These are phyloP conservation scores for Nowickia ferox DNA, from an alignment of 2,888 invertebrate species.

Conservation along the genomic window DNA sequence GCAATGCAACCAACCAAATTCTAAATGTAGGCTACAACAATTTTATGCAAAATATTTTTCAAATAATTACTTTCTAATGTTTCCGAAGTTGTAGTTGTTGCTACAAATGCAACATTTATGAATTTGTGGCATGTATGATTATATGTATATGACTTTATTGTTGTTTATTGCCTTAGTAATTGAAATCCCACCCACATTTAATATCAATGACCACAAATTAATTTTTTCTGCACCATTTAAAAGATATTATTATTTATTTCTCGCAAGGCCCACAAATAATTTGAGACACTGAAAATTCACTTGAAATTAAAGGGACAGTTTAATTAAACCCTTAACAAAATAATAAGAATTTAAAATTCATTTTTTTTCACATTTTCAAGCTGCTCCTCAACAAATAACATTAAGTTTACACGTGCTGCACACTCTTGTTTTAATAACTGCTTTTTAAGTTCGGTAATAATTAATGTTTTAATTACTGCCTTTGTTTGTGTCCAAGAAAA, in stretches of 20 bases:
- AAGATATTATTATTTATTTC: slow-evolving; percentile 11
- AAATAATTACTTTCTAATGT: slow-evolving; percentile 38
- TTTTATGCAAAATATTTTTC: slow-evolving; percentile 53
- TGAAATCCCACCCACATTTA: neutral
- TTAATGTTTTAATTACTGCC: slow-evolving; percentile 52
- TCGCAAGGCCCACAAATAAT: neutral
- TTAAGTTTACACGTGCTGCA: slow-evolving; percentile 15
- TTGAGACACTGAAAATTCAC: neutral
- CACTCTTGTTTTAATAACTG: slow-evolving; percentile 5
- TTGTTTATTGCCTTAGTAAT: too few relatives aligned
- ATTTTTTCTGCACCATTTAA: slow-evolving; percentile 8
- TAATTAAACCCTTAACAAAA: neutral
- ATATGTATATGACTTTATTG: too few relatives aligned
- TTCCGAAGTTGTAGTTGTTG: neutral
- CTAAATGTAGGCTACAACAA: slow-evolving; percentile 53
- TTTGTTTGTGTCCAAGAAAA: slow-evolving; percentile 24
- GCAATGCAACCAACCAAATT: slow-evolving; percentile 12
- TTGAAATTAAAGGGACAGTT: too few relatives aligned
- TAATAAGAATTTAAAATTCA: slow-evolving; percentile 28
- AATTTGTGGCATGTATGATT: neutral
- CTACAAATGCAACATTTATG: neutral
- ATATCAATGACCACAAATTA: neutral
- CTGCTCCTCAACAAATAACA: neutral
- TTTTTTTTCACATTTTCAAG: neutral
- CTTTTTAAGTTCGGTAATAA: slow-evolving; percentile 35